A percentile compares a stretch with the other conserved stretches of the same genome.
Evolutionary conservation across 2,797 vertebrate species (phyloP).

Genomic region (Dipus sagitta): DNA sequence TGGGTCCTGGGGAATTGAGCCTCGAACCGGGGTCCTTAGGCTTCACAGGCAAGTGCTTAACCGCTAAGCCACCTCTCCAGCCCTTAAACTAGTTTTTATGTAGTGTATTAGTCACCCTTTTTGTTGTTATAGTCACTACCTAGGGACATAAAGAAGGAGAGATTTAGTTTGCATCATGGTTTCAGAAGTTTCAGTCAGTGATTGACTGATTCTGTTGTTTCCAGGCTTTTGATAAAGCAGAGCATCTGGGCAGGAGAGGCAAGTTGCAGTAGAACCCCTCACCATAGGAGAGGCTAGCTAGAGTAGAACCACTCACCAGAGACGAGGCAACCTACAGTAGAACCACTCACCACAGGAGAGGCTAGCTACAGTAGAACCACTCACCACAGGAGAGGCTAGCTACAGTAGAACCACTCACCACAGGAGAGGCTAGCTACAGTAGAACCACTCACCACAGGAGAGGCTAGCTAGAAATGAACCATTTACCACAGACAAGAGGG

Average conservation of each 20-base stretch:
- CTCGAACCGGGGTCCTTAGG: too few relatives aligned
- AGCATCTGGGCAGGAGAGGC: not conserved
- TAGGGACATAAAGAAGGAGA: not conserved
- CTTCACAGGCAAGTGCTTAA: too few relatives aligned
- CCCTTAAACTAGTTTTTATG: constrained; percentile 60
- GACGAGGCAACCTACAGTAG: too few relatives aligned
- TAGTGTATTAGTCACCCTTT: not conserved
- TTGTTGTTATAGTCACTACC: not conserved
- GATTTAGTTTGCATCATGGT: not conserved
- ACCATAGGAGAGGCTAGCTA: too few relatives aligned
- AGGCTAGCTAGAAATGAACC: not conserved
- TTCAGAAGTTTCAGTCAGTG: not conserved
- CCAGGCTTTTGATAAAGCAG: not conserved
- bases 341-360: not conserved
- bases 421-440: not conserved
- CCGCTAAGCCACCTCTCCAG: too few relatives aligned
- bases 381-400: not conserved
- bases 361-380: too few relatives aligned
- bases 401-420: not conserved
- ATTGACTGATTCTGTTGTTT: not conserved
- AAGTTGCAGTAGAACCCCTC: not conserved
- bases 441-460: not conserved
- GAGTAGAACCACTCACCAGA: too few relatives aligned
- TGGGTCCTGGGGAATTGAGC: too few relatives aligned
- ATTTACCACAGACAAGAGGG: not conserved